These are phyloP conservation scores for Morpho achilles DNA, from an alignment of 2,888 invertebrate genomes.

Conservation along the genomic window DNA sequence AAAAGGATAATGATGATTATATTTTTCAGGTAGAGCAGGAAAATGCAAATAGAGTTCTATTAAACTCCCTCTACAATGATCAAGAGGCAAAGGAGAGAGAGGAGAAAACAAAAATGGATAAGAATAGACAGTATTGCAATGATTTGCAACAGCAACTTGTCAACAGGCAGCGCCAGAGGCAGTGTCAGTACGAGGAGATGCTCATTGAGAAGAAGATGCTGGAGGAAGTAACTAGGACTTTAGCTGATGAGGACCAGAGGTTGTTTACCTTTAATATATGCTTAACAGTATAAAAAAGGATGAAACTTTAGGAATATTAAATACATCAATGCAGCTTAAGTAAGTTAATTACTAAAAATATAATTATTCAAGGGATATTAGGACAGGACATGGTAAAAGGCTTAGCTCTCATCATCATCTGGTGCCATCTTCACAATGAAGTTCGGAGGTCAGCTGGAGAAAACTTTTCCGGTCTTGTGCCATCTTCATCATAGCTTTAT, in stretches of 20 bases:
- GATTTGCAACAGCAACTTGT: slow-evolving; percentile 81
- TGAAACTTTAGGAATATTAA: too few relatives aligned
- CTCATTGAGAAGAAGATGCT: slow-evolving; percentile 81
- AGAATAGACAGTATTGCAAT: slow-evolving; percentile 55
- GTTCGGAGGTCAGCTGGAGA: too few relatives aligned
- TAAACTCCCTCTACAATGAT: slow-evolving; percentile 54
- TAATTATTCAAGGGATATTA: too few relatives aligned
- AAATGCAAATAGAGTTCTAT: slow-evolving; percentile 49
- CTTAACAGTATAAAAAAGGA: background rate
- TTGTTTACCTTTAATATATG: slow-evolving; percentile 29
- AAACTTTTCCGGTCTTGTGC: too few relatives aligned
- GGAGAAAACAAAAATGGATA: slow-evolving; percentile 41
- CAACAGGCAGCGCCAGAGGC: slow-evolving; percentile 63
- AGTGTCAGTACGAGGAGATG: slow-evolving; percentile 78
- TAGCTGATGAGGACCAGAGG: slow-evolving; percentile 81
- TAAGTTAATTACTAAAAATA: too few relatives aligned
- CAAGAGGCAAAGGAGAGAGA: slow-evolving; percentile 52
- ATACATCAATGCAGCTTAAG: too few relatives aligned
- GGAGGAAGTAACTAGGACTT: slow-evolving; percentile 79
- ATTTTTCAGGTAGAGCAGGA: slow-evolving; percentile 52
- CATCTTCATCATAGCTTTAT: too few relatives aligned
- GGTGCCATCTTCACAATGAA: too few relatives aligned
- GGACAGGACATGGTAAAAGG: too few relatives aligned
- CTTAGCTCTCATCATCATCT: too few relatives aligned
- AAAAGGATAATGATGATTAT: background rate